Evolutionary conservation across 2,797 vertebrate species (phyloP), one percentile per base, ranked within the genome.

Genomic region (Bovichtus variegatus): DNA sequence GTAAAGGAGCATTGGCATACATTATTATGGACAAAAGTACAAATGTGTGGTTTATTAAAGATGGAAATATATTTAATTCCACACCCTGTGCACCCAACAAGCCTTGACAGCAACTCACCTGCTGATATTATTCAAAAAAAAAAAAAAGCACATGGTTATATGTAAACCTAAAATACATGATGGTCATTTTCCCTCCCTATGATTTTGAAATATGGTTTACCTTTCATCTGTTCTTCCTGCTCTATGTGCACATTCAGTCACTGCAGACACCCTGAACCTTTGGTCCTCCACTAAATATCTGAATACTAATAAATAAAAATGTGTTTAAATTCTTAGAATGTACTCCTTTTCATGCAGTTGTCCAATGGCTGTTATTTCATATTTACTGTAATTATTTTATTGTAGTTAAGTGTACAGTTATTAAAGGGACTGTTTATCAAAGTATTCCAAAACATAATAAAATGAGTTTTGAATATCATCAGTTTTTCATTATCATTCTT

Each of bases 341-440:
- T 83, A 87, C 40, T 86, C 53, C 44, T 83, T 79, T 71, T 83
- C 63, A 75, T 83, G 64, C 82, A 84, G 71, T 84, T 89, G 82
- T 87, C 82, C 43, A 67, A 79, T 89, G 64, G 78, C 85, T 90
- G 87, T 90, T 78, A 91, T 91, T 92, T 87, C 77, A 90, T 81
- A 89, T 90, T 89, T 74, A 89, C 21, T 91, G 87, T 89, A 90
- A 93, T 90, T 92, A 93, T 88, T 89, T 84, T 86, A 89, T 80
- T 92, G 88, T 93, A 93, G 93, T 93, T 94, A 86, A 89, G 80
- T 94, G 92, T 94, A 93, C 92, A 94, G 88, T 86, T 81, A 89
- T 88, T 75, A 67, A 83, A 86, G 64, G 74, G 86, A 88, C 89
- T 93, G 91, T 92, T 92, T 88, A 88, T 82, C 78, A 82, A 91